Base-by-base conservation (phyloP, 1,140 invertebrate species). In the Medauroidea extradentata region DNA sequence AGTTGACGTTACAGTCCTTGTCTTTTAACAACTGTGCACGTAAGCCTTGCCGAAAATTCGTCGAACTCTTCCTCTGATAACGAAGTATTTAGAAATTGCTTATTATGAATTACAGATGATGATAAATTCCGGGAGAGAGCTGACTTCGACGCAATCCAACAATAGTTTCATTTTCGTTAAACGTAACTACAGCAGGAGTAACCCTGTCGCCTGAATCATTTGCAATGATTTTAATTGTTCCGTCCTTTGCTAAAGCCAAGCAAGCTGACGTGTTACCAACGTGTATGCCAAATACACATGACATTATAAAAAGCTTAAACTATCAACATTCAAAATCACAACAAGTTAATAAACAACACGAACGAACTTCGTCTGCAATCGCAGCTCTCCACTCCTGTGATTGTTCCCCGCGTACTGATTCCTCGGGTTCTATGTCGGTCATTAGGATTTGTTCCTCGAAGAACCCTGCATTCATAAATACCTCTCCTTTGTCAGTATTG, bases 121-220 rank as follows among this genome's bases (percentile, higher is more conserved):
- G 80, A 77, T 11, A 75, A 73, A 58, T 86, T 81, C 42, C 84
- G 78, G 16, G 85, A 77, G 64, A 86, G 78, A 23, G 84, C 84
- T 54, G 87, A 82, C 71, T 89, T 89, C 2, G 87, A 85, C 23
- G 86, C 81, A 83, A 69, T 4, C 88, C 87, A 59, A 88, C 85
- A 65, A 86, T 81, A 71, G 83, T 83, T 75, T 91, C 89, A 41
- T 81, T 75, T 16, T 83, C 84, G 62, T 83, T 84, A 60, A 87
- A 82, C 53, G 85, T 83, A 13, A 91, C 80, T 59, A 88, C 79
- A 25, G 87, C 84, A 49, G 88, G 86, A 1, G 88, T 91, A 18
- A 87, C 84, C 72, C 89, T 76, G 64, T 91, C 88, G 52, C 89
- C 89, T 51, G 85, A 80, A 71, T 90, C 88, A 78, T 91, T 91